Evolutionary conservation across 2,113 vertebrate species (phyloP), one percentile per base, ranked within the genome.

Genomic region (Rafetus swinhoei): DNA sequence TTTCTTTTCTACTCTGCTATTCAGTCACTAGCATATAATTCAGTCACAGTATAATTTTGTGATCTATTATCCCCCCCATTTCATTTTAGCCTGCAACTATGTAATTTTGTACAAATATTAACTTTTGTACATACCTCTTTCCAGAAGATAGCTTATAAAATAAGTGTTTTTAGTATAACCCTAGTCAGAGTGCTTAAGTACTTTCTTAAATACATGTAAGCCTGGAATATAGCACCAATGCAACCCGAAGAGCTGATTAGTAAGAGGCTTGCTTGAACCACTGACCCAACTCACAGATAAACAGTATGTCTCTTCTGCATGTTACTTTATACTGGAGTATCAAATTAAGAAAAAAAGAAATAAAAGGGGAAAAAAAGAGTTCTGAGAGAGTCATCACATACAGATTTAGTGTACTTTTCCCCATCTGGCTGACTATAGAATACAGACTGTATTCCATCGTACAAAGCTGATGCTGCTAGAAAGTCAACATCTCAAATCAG

Each of bases 281-380:
- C 81, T 88, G 80, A 86, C 85, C 54, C 92, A 96, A 22, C 39
- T 81, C 54, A 60, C 82, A 54, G 79, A 76, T 53, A 59, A 77
- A 79, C 85, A 86, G 81, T 19, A 91, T 54, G 92, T 95, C 92
- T 94, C 85, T 82, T 27, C 81, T 87, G 32, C 52, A 52, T 79
- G 35, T 81, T 27, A 0, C 56, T 94, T 81, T 14, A 35, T 0
- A 79, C 18, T 21, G 81, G 62, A 89, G 3, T 12, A 39, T 60
- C 76, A 86, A 52, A 50, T 50, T 92, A 88, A 90, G 82, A 52
- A 50, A 35, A 2, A 18, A 1, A 56, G 45, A 45, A 45, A 45
- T 45, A 45, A 45, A 45, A 45, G 45, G 14, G 54, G 57, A 53
- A 54, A 60, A 10, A 24, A 12, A 24, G 59, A 11, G 25, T 81